Conservation (phyloP, 2,797 vertebrate species). For the Amphiprion clarkii region DNA sequence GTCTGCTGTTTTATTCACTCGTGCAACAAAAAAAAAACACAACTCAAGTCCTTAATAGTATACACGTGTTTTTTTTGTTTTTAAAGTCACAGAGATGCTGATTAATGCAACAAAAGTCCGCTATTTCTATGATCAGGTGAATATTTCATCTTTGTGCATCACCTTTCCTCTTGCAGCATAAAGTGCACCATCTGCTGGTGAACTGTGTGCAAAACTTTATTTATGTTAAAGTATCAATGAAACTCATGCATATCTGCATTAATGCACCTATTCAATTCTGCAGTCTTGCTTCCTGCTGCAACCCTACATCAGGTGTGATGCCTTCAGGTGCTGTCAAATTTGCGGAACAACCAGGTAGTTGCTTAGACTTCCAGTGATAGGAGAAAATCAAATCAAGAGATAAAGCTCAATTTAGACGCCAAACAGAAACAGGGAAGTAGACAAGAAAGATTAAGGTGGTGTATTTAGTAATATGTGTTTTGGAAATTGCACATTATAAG, state of each 20-base stretch:
- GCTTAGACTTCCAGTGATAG: too few relatives aligned
- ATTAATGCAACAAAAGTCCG: constrained; percentile 11
- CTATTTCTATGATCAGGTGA: not conserved
- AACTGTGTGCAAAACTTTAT: constrained; percentile 6
- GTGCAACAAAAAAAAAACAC: too few relatives aligned
- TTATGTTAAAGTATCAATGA: not conserved
- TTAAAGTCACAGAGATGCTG: not conserved
- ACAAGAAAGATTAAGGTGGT: too few relatives aligned
- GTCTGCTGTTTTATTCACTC: not conserved
- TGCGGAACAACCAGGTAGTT: not conserved
- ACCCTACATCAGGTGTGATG: not conserved
- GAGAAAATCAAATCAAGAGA: too few relatives aligned
- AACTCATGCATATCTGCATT: too few relatives aligned
- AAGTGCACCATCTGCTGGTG: constrained; percentile 68
- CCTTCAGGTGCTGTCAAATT: not conserved
- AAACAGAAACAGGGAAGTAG: too few relatives aligned
- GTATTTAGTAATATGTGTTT: too few relatives aligned
- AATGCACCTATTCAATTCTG: not conserved
- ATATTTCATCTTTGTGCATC: not conserved
- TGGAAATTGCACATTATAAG: too few relatives aligned
- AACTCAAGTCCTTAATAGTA: rapidly evolving
- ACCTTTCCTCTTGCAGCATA: not conserved
- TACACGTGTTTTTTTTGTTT: not conserved
- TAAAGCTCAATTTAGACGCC: too few relatives aligned
- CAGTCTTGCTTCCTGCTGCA: not conserved